Evolutionary conservation across 2,797 vertebrate genomes (phyloP), one percentile per base, ranked within the genome.

Genomic region (Octomys mimax): DNA sequence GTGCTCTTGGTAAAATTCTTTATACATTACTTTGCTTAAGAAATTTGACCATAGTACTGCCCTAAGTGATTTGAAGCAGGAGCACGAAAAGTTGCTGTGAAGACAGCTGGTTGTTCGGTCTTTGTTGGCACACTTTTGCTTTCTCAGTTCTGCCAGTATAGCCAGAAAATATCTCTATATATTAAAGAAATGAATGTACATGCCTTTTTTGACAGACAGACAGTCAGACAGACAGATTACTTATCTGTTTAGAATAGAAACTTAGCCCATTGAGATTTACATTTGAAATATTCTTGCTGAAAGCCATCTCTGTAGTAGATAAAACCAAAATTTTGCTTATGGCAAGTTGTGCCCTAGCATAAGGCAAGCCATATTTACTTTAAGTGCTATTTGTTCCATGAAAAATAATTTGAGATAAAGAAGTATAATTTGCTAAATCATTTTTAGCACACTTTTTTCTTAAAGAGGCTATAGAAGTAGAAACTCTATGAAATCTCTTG

Each of bases 111-210:
- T 9, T 49, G 33, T 75, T 21, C 0, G 75, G 36, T 64, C 28
- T 89, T 36, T 86, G 28, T 10, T 82, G 52, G 36, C 82, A 49
- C 36, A 71, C 85, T 82, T 90, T 16, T 11, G 68, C 39, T 4
- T 89, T 92, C 81, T 85, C 66, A 87, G 71, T 28, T 84, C n/a
- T 90, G 33, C 42, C 62, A 62, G 92, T n/a, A 42, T n/a, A 93
- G 57, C 33, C 39, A 87, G 64, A 85, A 94, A 90, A 26, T 59
- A 84, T 59, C 39, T n/a, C 36, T 75, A 24, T 31, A 66, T 86
- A 71, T 84, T 91, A 92, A 7, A 81, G 81, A 91, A 87, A 87
- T 9, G 86, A 89, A 90, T 36, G 42, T 26, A 4, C 13, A 33
- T 77, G n/a, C 39, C 13, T 85, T 33, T 16, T 39, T 80, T n/a